Evolutionary conservation across 2,797 vertebrate species (phyloP).

Genomic region (Pitangus sulphuratus): DNA sequence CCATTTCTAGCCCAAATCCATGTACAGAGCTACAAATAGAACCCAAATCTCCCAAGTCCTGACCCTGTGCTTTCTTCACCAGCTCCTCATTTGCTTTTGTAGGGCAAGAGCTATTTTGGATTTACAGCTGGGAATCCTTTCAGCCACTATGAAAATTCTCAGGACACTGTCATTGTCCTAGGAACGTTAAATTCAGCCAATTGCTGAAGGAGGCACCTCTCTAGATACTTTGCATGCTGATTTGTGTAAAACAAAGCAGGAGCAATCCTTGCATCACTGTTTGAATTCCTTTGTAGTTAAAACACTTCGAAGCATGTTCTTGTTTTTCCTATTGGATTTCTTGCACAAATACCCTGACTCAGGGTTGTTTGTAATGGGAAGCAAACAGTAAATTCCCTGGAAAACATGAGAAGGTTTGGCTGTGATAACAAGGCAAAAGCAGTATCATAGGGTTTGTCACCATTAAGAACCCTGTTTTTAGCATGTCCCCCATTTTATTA

Average conservation of each 20-base stretch:
- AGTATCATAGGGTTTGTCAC: background rate
- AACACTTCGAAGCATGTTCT: background rate
- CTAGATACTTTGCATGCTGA: background rate
- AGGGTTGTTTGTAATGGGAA: background rate
- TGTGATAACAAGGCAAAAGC: background rate
- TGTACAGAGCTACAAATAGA: constrained; percentile 5
- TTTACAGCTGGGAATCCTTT: constrained; percentile 48
- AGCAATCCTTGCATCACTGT: background rate
- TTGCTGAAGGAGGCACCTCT: background rate
- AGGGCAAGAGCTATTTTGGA: constrained; percentile 55
- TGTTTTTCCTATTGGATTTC: background rate
- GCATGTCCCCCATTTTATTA: background rate
- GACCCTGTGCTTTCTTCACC: background rate
- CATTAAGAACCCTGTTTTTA: background rate
- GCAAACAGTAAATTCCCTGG: background rate
- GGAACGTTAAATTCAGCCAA: background rate
- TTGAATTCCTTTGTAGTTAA: background rate
- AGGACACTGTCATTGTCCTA: background rate
- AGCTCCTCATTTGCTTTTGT: constrained; percentile 50
- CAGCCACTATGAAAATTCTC: background rate
- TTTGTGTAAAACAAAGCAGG: background rate
- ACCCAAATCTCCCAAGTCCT: constrained; percentile 6
- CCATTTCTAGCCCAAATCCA: background rate
- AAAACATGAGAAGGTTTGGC: background rate
- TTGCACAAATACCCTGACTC: background rate